These are phyloP conservation scores for Umimayanthus kanabou DNA, from an alignment of 92 coral and sea anemone genomes.

Conservation along the genomic window DNA sequence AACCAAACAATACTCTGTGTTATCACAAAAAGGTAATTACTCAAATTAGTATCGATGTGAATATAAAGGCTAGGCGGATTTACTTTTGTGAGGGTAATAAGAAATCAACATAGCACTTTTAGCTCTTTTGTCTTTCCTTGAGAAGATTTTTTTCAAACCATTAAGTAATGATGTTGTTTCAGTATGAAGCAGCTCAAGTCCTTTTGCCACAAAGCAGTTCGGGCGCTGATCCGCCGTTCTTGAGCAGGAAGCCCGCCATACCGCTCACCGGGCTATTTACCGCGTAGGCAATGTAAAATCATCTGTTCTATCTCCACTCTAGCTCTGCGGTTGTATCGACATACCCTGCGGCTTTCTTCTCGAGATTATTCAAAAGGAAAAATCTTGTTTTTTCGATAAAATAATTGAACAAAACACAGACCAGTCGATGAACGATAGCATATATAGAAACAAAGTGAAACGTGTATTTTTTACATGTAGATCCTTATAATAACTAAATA, in stretches of 20 bases:
- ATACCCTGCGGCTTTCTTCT: background rate
- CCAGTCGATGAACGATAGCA: background rate
- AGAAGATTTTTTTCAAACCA: background rate
- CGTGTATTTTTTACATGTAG: no score
- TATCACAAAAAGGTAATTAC: conserved; percentile 70
- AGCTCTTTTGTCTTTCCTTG: background rate
- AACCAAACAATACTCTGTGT: conserved; percentile 76
- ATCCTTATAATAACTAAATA: no score
- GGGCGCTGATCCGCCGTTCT: conserved; percentile 1
- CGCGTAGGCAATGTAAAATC: conserved; percentile 16
- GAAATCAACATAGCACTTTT: background rate
- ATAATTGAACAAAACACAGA: background rate
- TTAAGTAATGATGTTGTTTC: background rate
- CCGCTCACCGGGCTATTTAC: background rate
- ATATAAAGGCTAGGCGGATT: background rate
- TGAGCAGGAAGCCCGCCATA: background rate
- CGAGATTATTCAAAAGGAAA: background rate
- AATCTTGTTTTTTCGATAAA: background rate
- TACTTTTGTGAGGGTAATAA: background rate
- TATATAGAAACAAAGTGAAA: background rate
- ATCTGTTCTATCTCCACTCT: background rate
- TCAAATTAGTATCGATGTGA: conserved; percentile 46
- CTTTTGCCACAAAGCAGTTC: background rate
- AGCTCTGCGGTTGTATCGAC: conserved; percentile 8
- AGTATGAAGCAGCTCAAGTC: background rate